Evolutionary conservation across 1,140 invertebrate species (phyloP), one percentile per base, ranked within the genome.

Genomic region (Dendrolimus punctatus): DNA sequence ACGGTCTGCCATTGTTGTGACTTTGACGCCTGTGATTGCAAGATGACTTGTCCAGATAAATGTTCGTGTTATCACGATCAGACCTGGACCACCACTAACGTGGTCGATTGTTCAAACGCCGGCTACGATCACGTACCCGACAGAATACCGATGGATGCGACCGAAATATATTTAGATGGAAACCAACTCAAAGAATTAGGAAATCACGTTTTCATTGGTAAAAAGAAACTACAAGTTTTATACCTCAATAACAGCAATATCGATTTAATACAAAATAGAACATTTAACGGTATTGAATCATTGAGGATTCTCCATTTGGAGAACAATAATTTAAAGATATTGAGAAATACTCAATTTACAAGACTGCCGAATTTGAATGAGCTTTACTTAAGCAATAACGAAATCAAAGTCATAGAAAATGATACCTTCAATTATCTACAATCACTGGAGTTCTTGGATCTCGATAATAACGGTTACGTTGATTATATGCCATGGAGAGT

Each of bases 61-160:
- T 97, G 95, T 84, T 93, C 93, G 49, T 97, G 95, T 75, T 96
- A 95, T 87, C 95, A 96, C 88, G 95, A 96, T 86, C 92, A 95
- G 70, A 94, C 94, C 37, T 97, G 95, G 95, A 91, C 92, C 53
- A 93, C 94, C n/a, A 57, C 55, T 47, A 96, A 97, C 81, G 93
- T 96, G 44, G 95, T 96, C 51, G 95, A 96, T 85, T 97, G 95
- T 85, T 94, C 93, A n/a, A 91, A 89, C 57, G 90, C 91, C 53
- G 91, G 90, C 46, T 94, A 94, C 81, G 91, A 90, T 58, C 88
- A 88, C 66, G 90, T 95, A 47, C 95, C 95, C 0, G 91, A 91
- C 58, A 90, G 92, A 70, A 92, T 97, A 64, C 95, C 95, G 6
- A 96, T 97, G 95, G 95, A 97, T 80, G 94, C 94, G 40, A 96